Base-by-base conservation (phyloP, 2,113 vertebrate species). In the Orientallactaga bullata region DNA sequence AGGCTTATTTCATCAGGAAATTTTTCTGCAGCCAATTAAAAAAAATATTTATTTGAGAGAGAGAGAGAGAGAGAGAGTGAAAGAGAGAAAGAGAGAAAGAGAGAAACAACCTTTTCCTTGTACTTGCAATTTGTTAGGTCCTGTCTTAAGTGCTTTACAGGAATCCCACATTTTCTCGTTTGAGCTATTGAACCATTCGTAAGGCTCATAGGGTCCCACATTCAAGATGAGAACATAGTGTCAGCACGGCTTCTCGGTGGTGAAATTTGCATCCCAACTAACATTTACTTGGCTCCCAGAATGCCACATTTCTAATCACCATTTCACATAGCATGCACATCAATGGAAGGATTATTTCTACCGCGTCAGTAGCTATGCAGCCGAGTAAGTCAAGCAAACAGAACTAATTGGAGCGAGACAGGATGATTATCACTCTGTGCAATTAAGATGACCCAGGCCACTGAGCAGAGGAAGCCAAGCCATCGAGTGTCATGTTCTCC, bases 191-290 rank as follows among this genome's bases (percentile, higher is more conserved):
- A 65, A 37, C 11, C 26, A 58, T 55, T 61, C 35, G 3, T 23
- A 86, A 87, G 26, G 11, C 63, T 42, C 30, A 1, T 30, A 80
- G 32, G 92, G 51, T 28, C 5, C 15, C 13, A 55, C 32, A 63
- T 82, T 68, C 90, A 89, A 81, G 37, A 73, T 55, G 73, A 69
- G 17, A 77, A 89, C 42, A 47, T 8, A 47, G 42, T 47, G 5
- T 47, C 42, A 47, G 42, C 8, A 8, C 8, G 35, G 11, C 10
- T 26, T 61, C 30, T 89, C 12, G 23, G 15, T 30, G 20, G 51
- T 76, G 30, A 16, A 84, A 42, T 20, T 85, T 79, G 37, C 58
- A 82, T 89, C 95, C 37, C 55, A 77, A 89, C 6, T 71, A 51
- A 85, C 35, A 3, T 87, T 93, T 69, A 3, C 79, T 87, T 88